Evolutionary conservation across 2,888 invertebrate genomes (phyloP).

Genomic region (Galerucella pusilla): DNA sequence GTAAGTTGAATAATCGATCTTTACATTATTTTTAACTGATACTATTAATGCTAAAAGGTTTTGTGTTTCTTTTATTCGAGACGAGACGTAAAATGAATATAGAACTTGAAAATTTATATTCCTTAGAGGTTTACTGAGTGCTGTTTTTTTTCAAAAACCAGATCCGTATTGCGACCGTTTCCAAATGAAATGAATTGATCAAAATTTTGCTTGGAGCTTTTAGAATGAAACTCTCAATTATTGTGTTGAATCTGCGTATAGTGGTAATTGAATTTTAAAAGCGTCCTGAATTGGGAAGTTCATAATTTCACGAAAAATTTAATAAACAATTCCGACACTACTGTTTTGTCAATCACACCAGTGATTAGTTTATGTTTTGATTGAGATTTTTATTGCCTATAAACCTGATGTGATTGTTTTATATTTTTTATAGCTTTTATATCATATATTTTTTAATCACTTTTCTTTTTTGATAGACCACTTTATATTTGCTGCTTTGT

Average conservation of each 20-base stretch:
- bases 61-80: not conserved
- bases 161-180: too few species aligned
- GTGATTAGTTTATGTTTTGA: not conserved
- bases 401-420: not conserved
- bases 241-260: not conserved
- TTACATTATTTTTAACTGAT: too few species aligned
- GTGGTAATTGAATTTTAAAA: not conserved
- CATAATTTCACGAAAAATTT: not conserved
- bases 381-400: not conserved
- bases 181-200: too few species aligned
- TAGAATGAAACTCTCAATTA: not conserved
- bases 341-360: not conserved
- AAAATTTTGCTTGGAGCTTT: too few species aligned
- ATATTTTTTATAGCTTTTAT: not conserved
- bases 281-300: not conserved
- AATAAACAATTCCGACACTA: not conserved
- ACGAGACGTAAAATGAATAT: not conserved
- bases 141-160: too few species aligned
- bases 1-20: conserved; percentile 67
- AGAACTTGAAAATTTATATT: not conserved
- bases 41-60: not conserved
- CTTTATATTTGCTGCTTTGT: too few species aligned
- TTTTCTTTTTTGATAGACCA: too few species aligned
- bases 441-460: too few species aligned
- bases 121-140: not conserved